Evolutionary conservation across 1,140 invertebrate genomes (phyloP).

Genomic region (Belonocnema kinseyi): DNA sequence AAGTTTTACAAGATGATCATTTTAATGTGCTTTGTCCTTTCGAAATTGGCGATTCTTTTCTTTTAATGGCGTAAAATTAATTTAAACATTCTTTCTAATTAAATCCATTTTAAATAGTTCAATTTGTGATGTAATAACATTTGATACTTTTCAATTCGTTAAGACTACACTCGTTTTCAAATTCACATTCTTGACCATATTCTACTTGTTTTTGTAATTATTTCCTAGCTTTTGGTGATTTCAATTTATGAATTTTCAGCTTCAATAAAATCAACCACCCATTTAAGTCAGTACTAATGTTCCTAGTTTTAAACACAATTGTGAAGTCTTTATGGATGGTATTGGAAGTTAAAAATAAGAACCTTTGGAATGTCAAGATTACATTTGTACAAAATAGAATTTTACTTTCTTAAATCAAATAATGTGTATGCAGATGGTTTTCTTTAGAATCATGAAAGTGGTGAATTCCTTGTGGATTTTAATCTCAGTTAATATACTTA

Average conservation of each 20-base stretch:
- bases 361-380: too few relatives aligned
- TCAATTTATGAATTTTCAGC: not conserved
- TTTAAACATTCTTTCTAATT: not conserved
- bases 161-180: too few relatives aligned
- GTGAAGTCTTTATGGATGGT: not conserved
- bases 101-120: not conserved
- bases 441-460: constrained; percentile 13
- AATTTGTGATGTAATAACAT: too few relatives aligned
- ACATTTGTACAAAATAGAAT: not conserved
- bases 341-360: too few relatives aligned
- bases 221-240: not conserved
- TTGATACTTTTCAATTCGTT: too few relatives aligned
- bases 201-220: not conserved
- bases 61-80: not conserved
- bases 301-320: not conserved
- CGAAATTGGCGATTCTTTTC: not conserved
- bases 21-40: not conserved
- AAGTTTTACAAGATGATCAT: constrained; percentile 1
- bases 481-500: constrained; percentile 4
- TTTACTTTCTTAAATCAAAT: not conserved
- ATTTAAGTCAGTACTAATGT: not conserved
- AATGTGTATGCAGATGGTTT: not conserved
- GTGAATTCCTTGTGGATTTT: constrained; percentile 17
- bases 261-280: not conserved
- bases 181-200: not conserved